These are phyloP conservation scores for Columba livia DNA, from an alignment of 2,113 vertebrate species.

Conservation along the genomic window DNA sequence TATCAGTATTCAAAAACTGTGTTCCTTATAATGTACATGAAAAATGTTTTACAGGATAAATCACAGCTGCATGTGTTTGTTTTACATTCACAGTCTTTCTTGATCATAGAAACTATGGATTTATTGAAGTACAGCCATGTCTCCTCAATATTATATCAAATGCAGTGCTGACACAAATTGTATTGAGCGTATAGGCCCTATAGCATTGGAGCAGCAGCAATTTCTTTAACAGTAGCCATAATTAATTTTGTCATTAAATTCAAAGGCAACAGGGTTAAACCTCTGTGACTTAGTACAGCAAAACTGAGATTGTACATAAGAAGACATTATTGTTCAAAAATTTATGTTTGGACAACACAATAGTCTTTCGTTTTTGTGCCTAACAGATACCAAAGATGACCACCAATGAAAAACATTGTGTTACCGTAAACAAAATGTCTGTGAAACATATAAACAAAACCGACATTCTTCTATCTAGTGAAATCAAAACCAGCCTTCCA, in stretches of 20 bases:
- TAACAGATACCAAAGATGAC: neutral
- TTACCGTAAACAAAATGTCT: neutral
- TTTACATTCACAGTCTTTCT: neutral
- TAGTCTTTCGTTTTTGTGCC: neutral
- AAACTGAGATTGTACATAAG: neutral
- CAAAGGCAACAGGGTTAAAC: neutral
- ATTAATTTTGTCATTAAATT: neutral
- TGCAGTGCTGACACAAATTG: neutral
- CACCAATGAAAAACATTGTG: neutral
- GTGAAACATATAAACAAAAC: neutral
- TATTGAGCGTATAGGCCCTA: neutral
- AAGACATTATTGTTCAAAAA: neutral
- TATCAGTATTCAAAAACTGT: neutral
- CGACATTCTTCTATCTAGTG: neutral
- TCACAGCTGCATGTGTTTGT: neutral
- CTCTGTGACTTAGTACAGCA: neutral
- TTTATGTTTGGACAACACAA: neutral
- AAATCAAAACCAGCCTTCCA: neutral
- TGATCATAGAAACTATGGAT: neutral
- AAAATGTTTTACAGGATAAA: neutral
- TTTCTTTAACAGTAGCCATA: neutral
- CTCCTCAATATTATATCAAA: neutral
- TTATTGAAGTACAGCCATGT: neutral
- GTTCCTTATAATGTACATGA: neutral
- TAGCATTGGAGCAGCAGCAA: neutral